phyloP scores from a whole-genome alignment of 2,888 invertebrate genomes.

The Luffia ferchaultella region DNA sequence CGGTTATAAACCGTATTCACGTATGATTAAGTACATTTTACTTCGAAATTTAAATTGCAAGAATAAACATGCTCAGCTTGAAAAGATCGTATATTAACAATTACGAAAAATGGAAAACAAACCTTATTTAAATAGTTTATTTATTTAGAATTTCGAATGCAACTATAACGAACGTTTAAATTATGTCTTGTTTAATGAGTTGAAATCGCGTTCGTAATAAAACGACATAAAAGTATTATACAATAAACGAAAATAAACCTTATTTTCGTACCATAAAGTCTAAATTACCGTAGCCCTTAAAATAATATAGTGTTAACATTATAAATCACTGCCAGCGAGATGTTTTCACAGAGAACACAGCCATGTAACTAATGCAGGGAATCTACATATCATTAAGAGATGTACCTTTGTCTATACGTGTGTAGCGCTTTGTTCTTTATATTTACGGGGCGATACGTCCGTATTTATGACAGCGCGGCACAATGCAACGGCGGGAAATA shows the following conservation, averaged over 20 bases:
- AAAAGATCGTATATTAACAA: slow-evolving; percentile 22
- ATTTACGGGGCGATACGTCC: slow-evolving; percentile 49
- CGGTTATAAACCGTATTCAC: slow-evolving; percentile 24
- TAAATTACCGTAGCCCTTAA: slow-evolving; percentile 5
- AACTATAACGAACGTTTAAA: slow-evolving; percentile 36
- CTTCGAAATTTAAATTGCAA: slow-evolving; percentile 28
- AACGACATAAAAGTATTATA: slow-evolving; percentile 15
- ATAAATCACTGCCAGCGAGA: slow-evolving; percentile 37
- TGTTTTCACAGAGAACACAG: slow-evolving; percentile 62
- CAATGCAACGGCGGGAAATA: slow-evolving; percentile 31
- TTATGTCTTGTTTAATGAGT: slow-evolving; percentile 66
- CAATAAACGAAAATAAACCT: slow-evolving; percentile 16
- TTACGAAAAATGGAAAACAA: too few species aligned
- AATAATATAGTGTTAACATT: slow-evolving; percentile 14
- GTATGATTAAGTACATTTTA: slow-evolving; percentile 20
- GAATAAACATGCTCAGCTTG: slow-evolving; percentile 22
- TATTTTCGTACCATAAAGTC: slow-evolving; percentile 13
- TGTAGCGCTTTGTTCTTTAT: slow-evolving; percentile 60
- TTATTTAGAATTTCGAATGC: slow-evolving; percentile 19
- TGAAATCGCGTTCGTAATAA: slow-evolving; percentile 23
- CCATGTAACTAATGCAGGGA: slow-evolving; percentile 63
- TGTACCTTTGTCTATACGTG: slow-evolving; percentile 57
- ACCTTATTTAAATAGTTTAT: too few species aligned
- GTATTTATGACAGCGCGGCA: slow-evolving; percentile 55
- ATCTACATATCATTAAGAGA: slow-evolving; percentile 68